A percentile compares a stretch with the other conserved stretches of the same genome.
phyloP scores from a whole-genome alignment of 2,797 vertebrate genomes.

The Microcaecilia unicolor region DNA sequence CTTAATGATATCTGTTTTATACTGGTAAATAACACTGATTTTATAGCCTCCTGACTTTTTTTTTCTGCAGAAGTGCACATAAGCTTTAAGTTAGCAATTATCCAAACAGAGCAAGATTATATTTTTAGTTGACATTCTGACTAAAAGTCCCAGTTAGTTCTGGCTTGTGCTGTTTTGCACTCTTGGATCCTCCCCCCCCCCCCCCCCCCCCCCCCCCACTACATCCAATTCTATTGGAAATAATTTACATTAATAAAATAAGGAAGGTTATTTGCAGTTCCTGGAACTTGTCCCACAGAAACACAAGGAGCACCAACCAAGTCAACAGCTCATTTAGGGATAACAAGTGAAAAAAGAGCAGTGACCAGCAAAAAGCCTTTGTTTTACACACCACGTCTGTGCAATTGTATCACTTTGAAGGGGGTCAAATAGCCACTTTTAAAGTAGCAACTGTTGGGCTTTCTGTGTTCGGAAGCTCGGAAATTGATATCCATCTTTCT shows the following conservation, averaged over 20 bases:
- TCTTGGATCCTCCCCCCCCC: too few species aligned
- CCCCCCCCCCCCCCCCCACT: too few species aligned
- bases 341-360: slow-evolving; percentile 9
- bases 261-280: slow-evolving; percentile 7
- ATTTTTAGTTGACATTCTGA: not conserved
- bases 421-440: slow-evolving; percentile 29
- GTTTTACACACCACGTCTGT: slow-evolving; percentile 14
- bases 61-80: too few species aligned
- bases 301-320: too few species aligned
- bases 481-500: slow-evolving; percentile 26
- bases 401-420: slow-evolving; percentile 31
- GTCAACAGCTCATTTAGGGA: slow-evolving; percentile 14
- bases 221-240: slow-evolving; percentile 25
- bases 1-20: slow-evolving; percentile 21
- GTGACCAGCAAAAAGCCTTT: slow-evolving; percentile 10
- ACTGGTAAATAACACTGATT: too few species aligned
- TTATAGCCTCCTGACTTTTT: too few species aligned
- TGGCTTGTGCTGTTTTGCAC: too few species aligned
- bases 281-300: slow-evolving; percentile 23
- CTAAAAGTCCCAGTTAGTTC: slow-evolving; percentile 14
- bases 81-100: slow-evolving; percentile 5
- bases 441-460: slow-evolving; percentile 29
- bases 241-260: slow-evolving; percentile 22
- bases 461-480: slow-evolving; percentile 17
- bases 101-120: slow-evolving; percentile 12